These are phyloP conservation scores for Caenorhabditis brenneri DNA, from an alignment of 1,140 invertebrate species.

Conservation along the genomic window DNA sequence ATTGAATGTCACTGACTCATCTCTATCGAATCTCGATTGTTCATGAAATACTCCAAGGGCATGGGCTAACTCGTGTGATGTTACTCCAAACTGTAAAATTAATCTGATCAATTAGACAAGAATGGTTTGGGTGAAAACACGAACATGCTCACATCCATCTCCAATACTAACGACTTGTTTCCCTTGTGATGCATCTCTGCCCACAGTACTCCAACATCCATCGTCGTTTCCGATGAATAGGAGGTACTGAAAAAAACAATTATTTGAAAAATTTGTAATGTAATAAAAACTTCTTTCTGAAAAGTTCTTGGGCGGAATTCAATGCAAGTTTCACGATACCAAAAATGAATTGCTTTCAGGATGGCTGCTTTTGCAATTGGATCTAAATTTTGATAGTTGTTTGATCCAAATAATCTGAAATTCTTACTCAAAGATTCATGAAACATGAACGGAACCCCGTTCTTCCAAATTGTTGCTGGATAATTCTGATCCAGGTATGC, in stretches of 20 bases:
- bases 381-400: neutral
- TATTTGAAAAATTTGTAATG: too few species aligned
- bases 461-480: slow-evolving; percentile 45
- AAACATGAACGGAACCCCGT: slow-evolving; percentile 45
- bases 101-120: neutral
- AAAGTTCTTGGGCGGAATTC: slow-evolving; percentile 43
- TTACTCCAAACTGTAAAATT: slow-evolving; percentile 47
- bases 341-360: slow-evolving; percentile 45
- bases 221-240: slow-evolving; percentile 49
- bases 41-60: slow-evolving; percentile 50
- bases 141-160: slow-evolving; percentile 52
- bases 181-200: slow-evolving; percentile 40
- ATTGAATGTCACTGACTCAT: slow-evolving; percentile 43
- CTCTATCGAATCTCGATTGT: slow-evolving; percentile 51
- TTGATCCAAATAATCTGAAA: neutral
- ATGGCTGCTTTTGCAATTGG: slow-evolving; percentile 35
- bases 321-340: slow-evolving; percentile 53
- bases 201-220: slow-evolving; percentile 55
- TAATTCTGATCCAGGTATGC: slow-evolving; percentile 28
- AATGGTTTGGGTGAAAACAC: too few species aligned
- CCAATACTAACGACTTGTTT: slow-evolving; percentile 54
- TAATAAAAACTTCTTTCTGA: too few species aligned
- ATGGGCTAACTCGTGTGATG: slow-evolving; percentile 51
- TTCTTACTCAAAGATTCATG: slow-evolving; percentile 37
- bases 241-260: too few species aligned